Conservation (phyloP, 2,113 vertebrate species). For the Tamias sibiricus region DNA sequence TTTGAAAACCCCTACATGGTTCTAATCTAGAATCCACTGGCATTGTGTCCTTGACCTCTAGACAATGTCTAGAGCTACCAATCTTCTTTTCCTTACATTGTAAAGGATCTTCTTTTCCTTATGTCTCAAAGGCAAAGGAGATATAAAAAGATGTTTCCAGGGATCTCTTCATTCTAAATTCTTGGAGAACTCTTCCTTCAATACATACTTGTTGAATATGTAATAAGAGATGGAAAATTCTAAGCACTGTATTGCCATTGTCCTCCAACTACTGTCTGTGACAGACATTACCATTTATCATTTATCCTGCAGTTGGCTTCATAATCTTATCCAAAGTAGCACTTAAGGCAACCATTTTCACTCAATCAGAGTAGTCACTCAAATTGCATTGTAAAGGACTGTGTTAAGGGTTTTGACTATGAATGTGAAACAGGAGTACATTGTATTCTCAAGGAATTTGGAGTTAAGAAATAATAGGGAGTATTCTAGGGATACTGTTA, state of each 20-base stretch:
- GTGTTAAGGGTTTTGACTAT: neutral
- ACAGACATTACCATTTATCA: neutral
- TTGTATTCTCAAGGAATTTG: neutral
- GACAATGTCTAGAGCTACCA: neutral
- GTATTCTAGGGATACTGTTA: too few relatives aligned
- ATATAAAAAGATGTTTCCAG: neutral
- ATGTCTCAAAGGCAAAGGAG: neutral
- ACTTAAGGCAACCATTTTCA: constrained; percentile 5
- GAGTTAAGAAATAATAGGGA: neutral
- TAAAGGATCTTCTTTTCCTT: neutral
- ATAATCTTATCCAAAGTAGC: neutral
- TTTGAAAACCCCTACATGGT: neutral
- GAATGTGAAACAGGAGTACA: neutral
- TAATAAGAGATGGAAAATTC: neutral
- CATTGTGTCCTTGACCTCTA: neutral
- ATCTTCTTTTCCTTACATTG: neutral
- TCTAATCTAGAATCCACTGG: neutral
- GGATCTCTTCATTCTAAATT: neutral
- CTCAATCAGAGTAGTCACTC: neutral
- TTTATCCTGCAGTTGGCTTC: neutral
- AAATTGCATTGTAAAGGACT: neutral
- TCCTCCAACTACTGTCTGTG: neutral
- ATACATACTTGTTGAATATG: neutral
- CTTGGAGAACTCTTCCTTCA: neutral
- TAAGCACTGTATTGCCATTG: neutral